These are phyloP conservation scores for Troides aeacus DNA, from an alignment of 2,888 invertebrate genomes.

Conservation along the genomic window DNA sequence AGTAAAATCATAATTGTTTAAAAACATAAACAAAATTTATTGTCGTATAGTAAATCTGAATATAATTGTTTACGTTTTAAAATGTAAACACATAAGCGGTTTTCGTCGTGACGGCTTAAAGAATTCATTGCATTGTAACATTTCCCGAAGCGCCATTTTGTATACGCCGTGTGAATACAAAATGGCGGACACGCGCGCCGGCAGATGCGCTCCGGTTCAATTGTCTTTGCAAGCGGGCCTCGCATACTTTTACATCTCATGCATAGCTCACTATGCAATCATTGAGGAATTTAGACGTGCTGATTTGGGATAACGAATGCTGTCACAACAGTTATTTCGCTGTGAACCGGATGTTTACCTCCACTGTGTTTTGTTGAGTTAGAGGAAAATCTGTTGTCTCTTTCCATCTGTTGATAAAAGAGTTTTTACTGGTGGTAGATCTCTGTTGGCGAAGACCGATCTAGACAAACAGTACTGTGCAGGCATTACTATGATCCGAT, in stretches of 20 bases:
- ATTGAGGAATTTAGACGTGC: not conserved
- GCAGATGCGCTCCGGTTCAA: not conserved
- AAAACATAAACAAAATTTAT: not conserved
- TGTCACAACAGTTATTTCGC: too few relatives aligned
- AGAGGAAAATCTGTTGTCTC: too few relatives aligned
- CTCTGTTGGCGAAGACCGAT: too few relatives aligned
- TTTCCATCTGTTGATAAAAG: too few relatives aligned
- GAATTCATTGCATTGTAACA: constrained; percentile 19
- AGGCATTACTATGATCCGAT: too few relatives aligned
- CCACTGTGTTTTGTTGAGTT: too few relatives aligned
- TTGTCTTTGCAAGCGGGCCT: constrained; percentile 13
- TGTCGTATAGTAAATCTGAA: not conserved
- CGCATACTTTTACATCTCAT: constrained; percentile 23
- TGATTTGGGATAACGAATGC: too few relatives aligned
- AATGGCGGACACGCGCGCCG: constrained; percentile 14
- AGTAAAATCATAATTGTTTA: not conserved
- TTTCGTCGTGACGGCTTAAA: constrained; percentile 8
- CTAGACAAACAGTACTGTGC: too few relatives aligned
- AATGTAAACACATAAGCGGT: not conserved
- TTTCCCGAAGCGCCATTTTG: not conserved
- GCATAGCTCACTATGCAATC: constrained; percentile 4
- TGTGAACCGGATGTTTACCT: too few relatives aligned
- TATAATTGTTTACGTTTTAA: not conserved
- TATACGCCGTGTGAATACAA: constrained; percentile 9
- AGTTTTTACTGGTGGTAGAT: too few relatives aligned